Conservation (phyloP, 2,888 invertebrate species). For the Alviniconcha strummeri region DNA sequence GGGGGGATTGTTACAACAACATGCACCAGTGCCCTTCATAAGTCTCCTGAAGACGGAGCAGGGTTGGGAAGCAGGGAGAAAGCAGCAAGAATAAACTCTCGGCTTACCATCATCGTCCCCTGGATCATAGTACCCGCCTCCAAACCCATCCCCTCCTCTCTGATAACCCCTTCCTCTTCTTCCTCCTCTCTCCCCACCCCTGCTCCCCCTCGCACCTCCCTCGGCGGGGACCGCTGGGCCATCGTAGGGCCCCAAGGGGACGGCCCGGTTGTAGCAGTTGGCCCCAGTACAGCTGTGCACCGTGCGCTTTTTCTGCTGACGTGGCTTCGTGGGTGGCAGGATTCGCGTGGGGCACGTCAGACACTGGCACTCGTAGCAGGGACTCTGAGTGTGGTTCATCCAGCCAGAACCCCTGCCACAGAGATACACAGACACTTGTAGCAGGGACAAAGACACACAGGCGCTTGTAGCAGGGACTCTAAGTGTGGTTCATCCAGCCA, state of each 20-base stretch:
- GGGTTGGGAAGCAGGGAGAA: no score
- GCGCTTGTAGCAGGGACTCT: conserved; percentile 37
- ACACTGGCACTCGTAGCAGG: conserved; percentile 34
- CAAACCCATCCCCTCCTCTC: neutral
- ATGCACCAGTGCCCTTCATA: no score
- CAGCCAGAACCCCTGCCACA: conserved; percentile 44
- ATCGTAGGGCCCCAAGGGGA: neutral
- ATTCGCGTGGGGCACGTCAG: conserved; percentile 38
- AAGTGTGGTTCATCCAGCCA: conserved; percentile 40
- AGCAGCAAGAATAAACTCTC: no score
- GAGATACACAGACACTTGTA: no score
- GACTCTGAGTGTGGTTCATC: conserved; percentile 39
- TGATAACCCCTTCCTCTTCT: neutral
- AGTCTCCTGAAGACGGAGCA: no score
- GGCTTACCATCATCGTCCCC: no score
- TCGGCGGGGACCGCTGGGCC: neutral
- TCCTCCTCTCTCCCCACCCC: conserved; percentile 3
- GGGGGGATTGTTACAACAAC: no score
- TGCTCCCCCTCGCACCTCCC: neutral
- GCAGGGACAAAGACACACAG: neutral
- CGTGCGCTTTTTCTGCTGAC: conserved; percentile 13
- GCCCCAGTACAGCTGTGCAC: conserved; percentile 44
- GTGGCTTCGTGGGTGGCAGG: conserved; percentile 39
- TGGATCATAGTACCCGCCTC: neutral
- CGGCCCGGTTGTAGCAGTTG: conserved; percentile 39